Evolutionary conservation across 2,797 vertebrate species (phyloP), one percentile per base, ranked within the genome.

Genomic region (Crypturellus tataupa): DNA sequence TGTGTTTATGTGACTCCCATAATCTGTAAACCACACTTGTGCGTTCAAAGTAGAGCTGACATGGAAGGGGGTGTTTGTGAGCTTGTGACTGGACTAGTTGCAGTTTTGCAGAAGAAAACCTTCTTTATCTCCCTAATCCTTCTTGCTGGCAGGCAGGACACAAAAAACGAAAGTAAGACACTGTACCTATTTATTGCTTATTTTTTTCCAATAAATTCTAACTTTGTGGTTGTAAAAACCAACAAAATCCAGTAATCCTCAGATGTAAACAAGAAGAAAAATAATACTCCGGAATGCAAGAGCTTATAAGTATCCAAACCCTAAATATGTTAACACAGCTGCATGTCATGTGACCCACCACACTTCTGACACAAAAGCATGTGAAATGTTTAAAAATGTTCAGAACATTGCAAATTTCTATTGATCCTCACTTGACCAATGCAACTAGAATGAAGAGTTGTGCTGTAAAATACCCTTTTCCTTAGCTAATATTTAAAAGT

Each of bases 241-340:
- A 55, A 69, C 10, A 76, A 91, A 87, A 92, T 79, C 65, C 85
- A 96, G 88, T 59, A 91, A 89, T 90, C 80, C 79, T 91, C 83
- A 92, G 79, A 83, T 89, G 53, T 95, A 95, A 91, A 82, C 85
- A 92, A 90, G 65, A 29, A 89, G 87, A 95, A 96, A 95, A 93
- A 70, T 85, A 92, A 85, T 91, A 94, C 85, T 79, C 11, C 53
- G 75, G 86, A 90, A 72, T 53, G n/a, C 82, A 89, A 85, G 68
- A 78, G 59, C 24, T 67, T 86, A 6, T 60, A 86, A 93, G 88
- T 85, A 73, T 93, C 73, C 93, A 89, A 93, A 94, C 51, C 64
- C 56, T 83, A 87, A 95, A 93, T 82, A 72, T 87, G 80, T 92
- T 90, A 95, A 93, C 90, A 90, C 89, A 95, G 92, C 93, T 97